Evolutionary conservation across 1,140 invertebrate genomes (phyloP).

Genomic region (Trichogramma pretiosum): DNA sequence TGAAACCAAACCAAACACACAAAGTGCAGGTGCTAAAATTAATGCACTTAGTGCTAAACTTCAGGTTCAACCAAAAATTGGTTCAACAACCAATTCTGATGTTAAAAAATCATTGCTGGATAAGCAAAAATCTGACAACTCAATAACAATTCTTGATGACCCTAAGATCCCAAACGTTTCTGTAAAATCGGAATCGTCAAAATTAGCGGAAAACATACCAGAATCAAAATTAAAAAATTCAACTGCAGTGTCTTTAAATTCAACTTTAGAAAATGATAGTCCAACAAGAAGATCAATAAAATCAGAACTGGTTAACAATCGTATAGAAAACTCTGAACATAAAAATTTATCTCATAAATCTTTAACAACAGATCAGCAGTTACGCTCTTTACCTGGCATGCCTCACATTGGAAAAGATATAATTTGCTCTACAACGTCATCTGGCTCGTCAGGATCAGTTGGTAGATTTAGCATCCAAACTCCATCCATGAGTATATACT

Average conservation of each 20-base stretch:
- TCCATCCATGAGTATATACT: conserved; percentile 32
- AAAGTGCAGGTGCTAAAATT: conserved; percentile 37
- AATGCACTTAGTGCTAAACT: conserved; percentile 40
- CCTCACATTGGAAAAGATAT: conserved; percentile 15
- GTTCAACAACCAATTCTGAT: conserved; percentile 37
- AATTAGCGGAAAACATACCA: neutral
- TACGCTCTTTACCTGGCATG: conserved; percentile 10
- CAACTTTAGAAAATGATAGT: neutral
- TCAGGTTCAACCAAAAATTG: conserved; percentile 41
- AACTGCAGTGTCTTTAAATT: neutral
- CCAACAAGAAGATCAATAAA: conserved; percentile 1
- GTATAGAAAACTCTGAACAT: neutral
- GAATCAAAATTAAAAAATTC: neutral
- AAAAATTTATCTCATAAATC: neutral
- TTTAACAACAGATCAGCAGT: neutral
- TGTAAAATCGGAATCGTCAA: neutral
- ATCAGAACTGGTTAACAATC: neutral
- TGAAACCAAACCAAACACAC: conserved; percentile 19
- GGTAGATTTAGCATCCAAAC: conserved; percentile 29
- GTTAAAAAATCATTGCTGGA: conserved; percentile 28
- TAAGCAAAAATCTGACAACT: conserved; percentile 27
- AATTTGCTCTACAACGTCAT: conserved; percentile 12
- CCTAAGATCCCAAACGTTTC: conserved; percentile 16
- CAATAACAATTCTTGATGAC: conserved; percentile 9
- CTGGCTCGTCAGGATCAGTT: conserved; percentile 17